Base-by-base conservation (phyloP, 2,888 invertebrate genomes). In the Hypercompe scribonia region DNA sequence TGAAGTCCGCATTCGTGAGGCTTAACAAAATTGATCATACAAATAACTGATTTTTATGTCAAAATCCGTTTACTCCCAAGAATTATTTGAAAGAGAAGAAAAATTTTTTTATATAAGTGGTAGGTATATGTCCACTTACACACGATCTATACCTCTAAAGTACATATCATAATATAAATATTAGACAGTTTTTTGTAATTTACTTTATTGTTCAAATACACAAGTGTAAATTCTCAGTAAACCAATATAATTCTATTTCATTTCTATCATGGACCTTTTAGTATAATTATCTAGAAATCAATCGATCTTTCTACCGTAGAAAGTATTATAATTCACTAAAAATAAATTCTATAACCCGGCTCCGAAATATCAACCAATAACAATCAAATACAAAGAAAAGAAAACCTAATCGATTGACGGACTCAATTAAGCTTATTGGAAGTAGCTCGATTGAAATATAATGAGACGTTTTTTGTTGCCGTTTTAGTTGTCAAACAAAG, bases 401-500 rank as follows among this genome's bases (percentile, higher is more conserved):
- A 68, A 64, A 58, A 58, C 46, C 69, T 76, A 81, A 83, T 83
- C 80, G 61, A 74, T 81, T 70, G 69, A 70, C 70, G 39, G 65
- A 71, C 66, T 74, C 77, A 77, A 80, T 75, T 79, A 77, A 80
- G 76, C 68, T 70, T 66, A 72, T 73, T 75, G 79, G 76, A 69
- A 80, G 74, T 73, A 72, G 65, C 70, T 67, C 71, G 64, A 75
- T 80, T 75, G 68, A 77, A 78, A 84, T 77, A n/a, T 75, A 84
- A 74, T 64, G 74, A 70, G 33, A n/a, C 33, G 65, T 71, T 75
- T 79, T 78, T 78, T 77, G 42, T 77, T 78, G 71, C 71, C 70
- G 76, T 79, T 78, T 75, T 70, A 77, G 71, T 79, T 80, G 39
- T 74, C 74, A 78, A 84, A 84, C 79, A 84, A 84, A 76, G 78